Evolutionary conservation across 2,113 vertebrate genomes (phyloP).

Genomic region (Hippolais icterina): DNA sequence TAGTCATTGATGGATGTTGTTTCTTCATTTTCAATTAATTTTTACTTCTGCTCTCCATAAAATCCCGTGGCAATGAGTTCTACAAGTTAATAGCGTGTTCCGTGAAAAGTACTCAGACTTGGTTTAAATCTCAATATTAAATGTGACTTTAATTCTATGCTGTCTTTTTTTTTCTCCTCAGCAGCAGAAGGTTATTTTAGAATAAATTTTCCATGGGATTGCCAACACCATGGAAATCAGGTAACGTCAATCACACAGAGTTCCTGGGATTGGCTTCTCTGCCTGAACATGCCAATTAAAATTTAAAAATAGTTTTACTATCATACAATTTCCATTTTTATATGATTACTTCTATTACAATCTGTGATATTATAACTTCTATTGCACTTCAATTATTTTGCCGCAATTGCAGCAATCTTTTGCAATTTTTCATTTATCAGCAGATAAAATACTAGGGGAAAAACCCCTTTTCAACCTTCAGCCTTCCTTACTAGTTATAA

Average conservation of each 20-base stretch:
- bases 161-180: background rate
- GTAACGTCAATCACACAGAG: background rate
- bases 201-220: background rate
- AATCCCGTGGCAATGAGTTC: conserved; percentile 13
- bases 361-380: no score
- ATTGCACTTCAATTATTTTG: background rate
- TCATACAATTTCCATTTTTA: background rate
- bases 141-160: background rate
- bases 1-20: background rate
- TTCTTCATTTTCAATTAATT: conserved; percentile 31
- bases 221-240: background rate
- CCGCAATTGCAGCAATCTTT: background rate
- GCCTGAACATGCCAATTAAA: background rate
- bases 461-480: background rate
- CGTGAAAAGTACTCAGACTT: background rate
- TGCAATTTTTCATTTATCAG: background rate
- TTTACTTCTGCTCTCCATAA: conserved; percentile 8
- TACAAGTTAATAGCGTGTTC: background rate
- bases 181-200: background rate
- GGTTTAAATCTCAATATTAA: background rate
- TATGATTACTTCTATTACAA: background rate
- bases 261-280: background rate
- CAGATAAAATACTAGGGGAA: background rate
- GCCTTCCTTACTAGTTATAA: background rate
- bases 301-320: background rate